Evolutionary conservation across 2,888 invertebrate species (phyloP).

Genomic region (Corythucha ciliata): DNA sequence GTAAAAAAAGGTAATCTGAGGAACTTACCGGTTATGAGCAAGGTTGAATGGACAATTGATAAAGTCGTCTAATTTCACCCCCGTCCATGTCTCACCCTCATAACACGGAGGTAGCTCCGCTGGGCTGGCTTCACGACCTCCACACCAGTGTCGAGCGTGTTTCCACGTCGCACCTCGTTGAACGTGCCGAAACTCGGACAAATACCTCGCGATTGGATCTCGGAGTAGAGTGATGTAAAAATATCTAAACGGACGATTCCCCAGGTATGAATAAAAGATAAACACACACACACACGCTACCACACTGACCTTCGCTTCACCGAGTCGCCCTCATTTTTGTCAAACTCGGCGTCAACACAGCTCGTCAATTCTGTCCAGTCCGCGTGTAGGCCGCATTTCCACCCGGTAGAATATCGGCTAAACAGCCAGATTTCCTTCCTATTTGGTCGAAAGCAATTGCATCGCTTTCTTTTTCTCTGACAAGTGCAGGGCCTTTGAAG

Average conservation of each 20-base stretch:
- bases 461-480: slow-evolving; percentile 76
- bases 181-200: slow-evolving; percentile 95
- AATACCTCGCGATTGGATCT: slow-evolving; percentile 84
- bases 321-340: slow-evolving; percentile 76
- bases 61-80: slow-evolving; percentile 84
- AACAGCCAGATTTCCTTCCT: slow-evolving; percentile 95
- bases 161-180: slow-evolving; percentile 95
- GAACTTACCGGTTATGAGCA: slow-evolving; percentile 62
- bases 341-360: slow-evolving; percentile 84
- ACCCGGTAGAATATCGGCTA: slow-evolving; percentile 92
- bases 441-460: slow-evolving; percentile 85
- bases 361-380: slow-evolving; percentile 95
- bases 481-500: slow-evolving; percentile 88
- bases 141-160: slow-evolving; percentile 55
- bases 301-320: slow-evolving; percentile 52
- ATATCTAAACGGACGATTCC: slow-evolving; percentile 52
- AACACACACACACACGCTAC: too few species aligned
- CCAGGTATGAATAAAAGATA: not conserved
- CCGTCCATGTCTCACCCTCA: slow-evolving; percentile 69
- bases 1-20: not conserved
- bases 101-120: slow-evolving; percentile 78
- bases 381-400: slow-evolving; percentile 96
- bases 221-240: slow-evolving; percentile 93
- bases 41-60: slow-evolving; percentile 85
- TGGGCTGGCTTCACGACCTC: slow-evolving; percentile 62